Evolutionary conservation across 1,140 invertebrate species (phyloP), one percentile per base, ranked within the genome.

Genomic region (Battus philenor): DNA sequence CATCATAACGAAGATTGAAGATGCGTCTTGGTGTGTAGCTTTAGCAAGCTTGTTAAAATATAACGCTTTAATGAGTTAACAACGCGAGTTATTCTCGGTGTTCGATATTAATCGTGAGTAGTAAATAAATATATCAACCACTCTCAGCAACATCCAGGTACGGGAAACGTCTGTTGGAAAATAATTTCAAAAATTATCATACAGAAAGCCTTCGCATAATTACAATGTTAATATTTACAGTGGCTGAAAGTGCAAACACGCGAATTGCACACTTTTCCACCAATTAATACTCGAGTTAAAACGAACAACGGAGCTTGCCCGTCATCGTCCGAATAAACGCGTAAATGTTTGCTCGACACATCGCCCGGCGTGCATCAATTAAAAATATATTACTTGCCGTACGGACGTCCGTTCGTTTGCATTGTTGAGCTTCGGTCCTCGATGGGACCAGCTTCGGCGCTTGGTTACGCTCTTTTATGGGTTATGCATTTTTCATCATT

Each of bases 291-390:
- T 65, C 53, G 61, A 63, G 67, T 73, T 65, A 73, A 72, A 73
- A 58, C 59, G 59, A 49, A 50, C 54, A 67, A 77, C 71, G 78
- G 71, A 75, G 58, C 64, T 55, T 26, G 29, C 56, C 49, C 61
- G 66, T 69, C 66, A 67, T 66, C 68, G 73, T 63, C 54, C 50
- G 54, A 68, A 71, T 73, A 65, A 72, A 66, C 59, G 48, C 57
- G 72, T 66, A 68, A 77, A 80, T 81, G 70, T 81, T 81, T 80
- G 66, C 69, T 62, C 64, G 62, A 78, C 77, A 76, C 75, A 69
- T 83, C 61, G 73, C 64, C 43, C 55, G 64, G 49, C 68, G 70
- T 74, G 73, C 72, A 76, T 73, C 77, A 78, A 81, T 81, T 84
- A 81, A 81, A 83, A 76, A 81, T 76, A 75, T 77, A 79, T 77